Percentiles rank a stretch among this genome's conserved stretches.
Conservation (phyloP, 2,888 invertebrate species). For the Lasioglossum villosulum region DNA sequence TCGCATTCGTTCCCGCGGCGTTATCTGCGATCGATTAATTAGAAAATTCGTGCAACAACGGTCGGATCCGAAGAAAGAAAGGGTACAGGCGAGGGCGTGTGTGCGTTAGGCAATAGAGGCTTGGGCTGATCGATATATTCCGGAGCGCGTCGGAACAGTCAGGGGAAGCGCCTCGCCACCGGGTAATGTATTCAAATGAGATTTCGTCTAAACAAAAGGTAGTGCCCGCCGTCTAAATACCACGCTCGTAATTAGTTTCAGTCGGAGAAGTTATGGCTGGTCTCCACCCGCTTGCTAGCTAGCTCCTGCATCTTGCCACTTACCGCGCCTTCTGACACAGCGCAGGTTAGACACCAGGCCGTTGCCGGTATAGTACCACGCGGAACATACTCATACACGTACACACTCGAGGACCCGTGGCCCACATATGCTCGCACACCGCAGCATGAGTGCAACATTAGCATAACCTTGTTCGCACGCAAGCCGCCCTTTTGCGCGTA, state of each 20-base stretch:
- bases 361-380: neutral
- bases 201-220: conserved; percentile 77
- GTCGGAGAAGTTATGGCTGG: conserved; percentile 73
- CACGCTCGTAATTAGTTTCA: conserved; percentile 79
- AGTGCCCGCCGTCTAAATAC: conserved; percentile 74
- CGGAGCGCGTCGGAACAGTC: conserved; percentile 28
- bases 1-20: conserved; percentile 34
- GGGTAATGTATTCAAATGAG: conserved; percentile 77
- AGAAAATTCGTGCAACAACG: conserved; percentile 53
- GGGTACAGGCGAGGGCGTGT: conserved; percentile 24
- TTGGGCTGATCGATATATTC: conserved; percentile 52
- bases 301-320: conserved; percentile 40
- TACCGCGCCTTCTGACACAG: conserved; percentile 37
- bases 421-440: conserved; percentile 36
- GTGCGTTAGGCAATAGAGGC: conserved; percentile 14
- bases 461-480: conserved; percentile 77
- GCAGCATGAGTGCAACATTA: conserved; percentile 68
- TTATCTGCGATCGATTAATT: conserved; percentile 59
- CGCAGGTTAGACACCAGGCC: neutral
- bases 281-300: conserved; percentile 36
- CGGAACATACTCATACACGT: neutral
- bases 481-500: conserved; percentile 64
- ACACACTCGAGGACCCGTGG: neutral
- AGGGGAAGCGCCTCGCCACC: conserved; percentile 47
- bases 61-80: conserved; percentile 15